Evolutionary conservation across 2,888 invertebrate species (phyloP).

Genomic region (Heliconius aoede): DNA sequence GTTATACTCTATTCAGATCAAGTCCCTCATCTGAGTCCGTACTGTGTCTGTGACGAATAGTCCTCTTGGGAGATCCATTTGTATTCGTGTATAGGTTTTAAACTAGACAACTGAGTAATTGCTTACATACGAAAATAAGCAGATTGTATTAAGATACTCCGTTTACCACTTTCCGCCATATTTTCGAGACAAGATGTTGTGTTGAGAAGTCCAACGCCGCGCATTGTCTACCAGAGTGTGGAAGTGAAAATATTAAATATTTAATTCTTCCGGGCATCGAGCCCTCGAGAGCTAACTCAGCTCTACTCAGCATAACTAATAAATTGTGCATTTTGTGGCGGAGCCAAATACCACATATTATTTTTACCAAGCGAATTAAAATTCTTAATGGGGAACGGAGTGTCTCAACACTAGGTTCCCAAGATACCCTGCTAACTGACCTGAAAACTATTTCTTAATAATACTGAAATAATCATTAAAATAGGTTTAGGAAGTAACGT

Average conservation of each 20-base stretch:
- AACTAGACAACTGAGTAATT: not conserved
- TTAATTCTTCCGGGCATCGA: no score
- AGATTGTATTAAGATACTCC: not conserved
- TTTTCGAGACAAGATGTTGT: not conserved
- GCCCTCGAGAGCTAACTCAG: no score
- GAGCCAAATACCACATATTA: no score
- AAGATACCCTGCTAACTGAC: not conserved
- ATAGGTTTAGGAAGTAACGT: not conserved
- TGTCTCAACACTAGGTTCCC: not conserved
- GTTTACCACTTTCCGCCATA: not conserved
- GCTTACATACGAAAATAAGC: not conserved
- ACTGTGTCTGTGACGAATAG: conserved; percentile 42
- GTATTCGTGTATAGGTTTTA: conserved; percentile 29
- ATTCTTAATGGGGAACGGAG: not conserved
- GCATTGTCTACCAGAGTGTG: not conserved
- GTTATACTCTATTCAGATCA: not conserved
- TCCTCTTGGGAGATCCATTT: conserved; percentile 41
- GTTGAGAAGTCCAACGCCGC: not conserved
- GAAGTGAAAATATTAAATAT: no score
- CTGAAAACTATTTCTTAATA: no score
- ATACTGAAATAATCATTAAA: not conserved
- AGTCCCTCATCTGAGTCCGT: conserved; percentile 28
- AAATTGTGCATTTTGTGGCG: no score
- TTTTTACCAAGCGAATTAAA: no score
- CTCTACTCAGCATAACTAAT: no score